These are phyloP conservation scores for Cynopterus brachyotis DNA, from an alignment of 2,113 vertebrate species.

Conservation along the genomic window DNA sequence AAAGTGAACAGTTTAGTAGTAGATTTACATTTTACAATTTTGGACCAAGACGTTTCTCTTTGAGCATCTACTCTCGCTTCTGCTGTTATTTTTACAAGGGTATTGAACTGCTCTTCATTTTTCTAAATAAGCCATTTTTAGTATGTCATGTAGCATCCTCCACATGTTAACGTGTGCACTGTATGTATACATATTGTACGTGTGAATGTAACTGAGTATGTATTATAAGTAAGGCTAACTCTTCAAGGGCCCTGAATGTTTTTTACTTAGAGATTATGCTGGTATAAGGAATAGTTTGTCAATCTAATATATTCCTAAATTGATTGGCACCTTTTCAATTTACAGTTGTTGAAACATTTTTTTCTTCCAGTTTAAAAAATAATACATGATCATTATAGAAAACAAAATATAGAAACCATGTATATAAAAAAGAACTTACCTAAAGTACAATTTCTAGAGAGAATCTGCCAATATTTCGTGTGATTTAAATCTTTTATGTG, in stretches of 20 bases:
- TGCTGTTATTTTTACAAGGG: neutral
- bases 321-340: neutral
- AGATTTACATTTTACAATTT: neutral
- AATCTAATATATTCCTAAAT: neutral
- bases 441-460: neutral
- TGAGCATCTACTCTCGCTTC: neutral
- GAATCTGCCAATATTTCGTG: neutral
- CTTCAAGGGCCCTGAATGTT: neutral
- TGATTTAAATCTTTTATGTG: neutral
- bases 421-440: conserved; percentile 10
- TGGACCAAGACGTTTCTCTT: neutral
- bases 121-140: neutral
- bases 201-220: neutral
- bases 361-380: neutral
- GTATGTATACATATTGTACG: neutral
- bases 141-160: neutral
- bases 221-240: neutral
- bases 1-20: neutral
- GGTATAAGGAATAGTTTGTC: neutral
- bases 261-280: neutral
- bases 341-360: neutral
- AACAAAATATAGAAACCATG: neutral
- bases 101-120: neutral
- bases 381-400: neutral
- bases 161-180: neutral